phyloP scores from a whole-genome alignment of 2,888 invertebrate species.

The Volucella inanis region DNA sequence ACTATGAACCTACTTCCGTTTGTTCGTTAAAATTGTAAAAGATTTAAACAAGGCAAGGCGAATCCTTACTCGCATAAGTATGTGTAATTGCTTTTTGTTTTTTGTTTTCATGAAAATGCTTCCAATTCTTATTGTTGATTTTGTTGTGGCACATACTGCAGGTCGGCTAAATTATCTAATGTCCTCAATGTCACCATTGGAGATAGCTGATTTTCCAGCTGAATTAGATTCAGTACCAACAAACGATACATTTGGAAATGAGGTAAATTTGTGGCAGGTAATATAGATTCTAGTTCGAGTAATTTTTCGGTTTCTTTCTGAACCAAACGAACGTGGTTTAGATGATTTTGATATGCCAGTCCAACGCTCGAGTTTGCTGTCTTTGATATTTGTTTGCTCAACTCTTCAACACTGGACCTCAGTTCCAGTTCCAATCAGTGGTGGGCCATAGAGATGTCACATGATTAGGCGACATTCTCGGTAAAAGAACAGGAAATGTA shows the following conservation, averaged over 20 bases:
- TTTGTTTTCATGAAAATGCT: too few species aligned
- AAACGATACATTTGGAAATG: slow-evolving; percentile 96
- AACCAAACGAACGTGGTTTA: slow-evolving; percentile 90
- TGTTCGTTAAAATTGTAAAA: too few species aligned
- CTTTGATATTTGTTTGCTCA: slow-evolving; percentile 90
- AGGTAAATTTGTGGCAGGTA: slow-evolving; percentile 91
- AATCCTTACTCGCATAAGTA: too few species aligned
- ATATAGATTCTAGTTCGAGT: slow-evolving; percentile 90
- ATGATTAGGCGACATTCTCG: slow-evolving; percentile 92
- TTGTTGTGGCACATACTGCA: slow-evolving; percentile 88
- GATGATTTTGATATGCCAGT: slow-evolving; percentile 88
- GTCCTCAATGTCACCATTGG: slow-evolving; percentile 80
- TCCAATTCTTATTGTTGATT: too few species aligned
- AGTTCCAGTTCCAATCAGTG: slow-evolving; percentile 93
- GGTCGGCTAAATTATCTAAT: slow-evolving; percentile 79
- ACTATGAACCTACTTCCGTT: too few species aligned
- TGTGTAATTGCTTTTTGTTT: too few species aligned
- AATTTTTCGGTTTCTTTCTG: slow-evolving; percentile 93
- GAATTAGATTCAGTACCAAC: slow-evolving; percentile 87
- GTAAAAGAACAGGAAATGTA: slow-evolving; percentile 92
- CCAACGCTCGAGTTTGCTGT: slow-evolving; percentile 88
- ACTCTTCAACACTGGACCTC: slow-evolving; percentile 89
- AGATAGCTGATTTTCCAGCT: slow-evolving; percentile 78
- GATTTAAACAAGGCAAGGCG: too few species aligned
- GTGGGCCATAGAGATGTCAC: slow-evolving; percentile 95